These are phyloP conservation scores for Edolisoma coerulescens DNA, from an alignment of 2,113 vertebrate species.

Conservation along the genomic window DNA sequence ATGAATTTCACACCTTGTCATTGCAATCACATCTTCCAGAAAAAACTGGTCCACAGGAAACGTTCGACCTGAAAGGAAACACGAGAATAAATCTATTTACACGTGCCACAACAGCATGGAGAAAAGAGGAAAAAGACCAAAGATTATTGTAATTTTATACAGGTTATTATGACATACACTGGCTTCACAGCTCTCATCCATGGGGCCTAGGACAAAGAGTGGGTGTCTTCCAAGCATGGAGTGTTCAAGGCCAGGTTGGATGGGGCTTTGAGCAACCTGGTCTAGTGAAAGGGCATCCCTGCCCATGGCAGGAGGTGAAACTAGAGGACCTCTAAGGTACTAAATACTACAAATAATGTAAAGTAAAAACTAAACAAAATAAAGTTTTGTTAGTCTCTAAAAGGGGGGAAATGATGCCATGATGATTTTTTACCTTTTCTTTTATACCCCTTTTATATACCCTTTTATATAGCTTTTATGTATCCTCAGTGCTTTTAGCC, in stretches of 20 bases:
- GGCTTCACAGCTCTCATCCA: neutral
- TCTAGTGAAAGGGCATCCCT: neutral
- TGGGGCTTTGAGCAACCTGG: neutral
- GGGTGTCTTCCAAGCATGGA: neutral
- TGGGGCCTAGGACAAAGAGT: neutral
- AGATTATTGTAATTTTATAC: neutral
- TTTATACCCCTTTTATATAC: no score
- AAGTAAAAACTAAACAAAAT: no score
- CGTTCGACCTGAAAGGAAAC: conserved; percentile 77
- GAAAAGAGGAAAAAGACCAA: neutral
- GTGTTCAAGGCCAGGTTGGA: neutral
- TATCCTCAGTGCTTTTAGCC: no score
- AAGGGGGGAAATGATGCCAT: no score
- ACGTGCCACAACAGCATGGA: neutral
- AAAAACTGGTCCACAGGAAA: conserved; percentile 97
- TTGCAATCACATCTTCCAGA: conserved; percentile 89
- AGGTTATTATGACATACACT: neutral
- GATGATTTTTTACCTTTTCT: no score
- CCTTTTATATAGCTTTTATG: no score
- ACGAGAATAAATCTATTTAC: neutral
- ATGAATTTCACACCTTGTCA: conserved; percentile 78
- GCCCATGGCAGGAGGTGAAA: neutral
- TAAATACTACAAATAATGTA: no score
- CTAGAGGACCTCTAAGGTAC: neutral
- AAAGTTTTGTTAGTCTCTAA: no score